These are phyloP conservation scores for Diuraphis noxia DNA, from an alignment of 1,140 invertebrate species.

Conservation along the genomic window DNA sequence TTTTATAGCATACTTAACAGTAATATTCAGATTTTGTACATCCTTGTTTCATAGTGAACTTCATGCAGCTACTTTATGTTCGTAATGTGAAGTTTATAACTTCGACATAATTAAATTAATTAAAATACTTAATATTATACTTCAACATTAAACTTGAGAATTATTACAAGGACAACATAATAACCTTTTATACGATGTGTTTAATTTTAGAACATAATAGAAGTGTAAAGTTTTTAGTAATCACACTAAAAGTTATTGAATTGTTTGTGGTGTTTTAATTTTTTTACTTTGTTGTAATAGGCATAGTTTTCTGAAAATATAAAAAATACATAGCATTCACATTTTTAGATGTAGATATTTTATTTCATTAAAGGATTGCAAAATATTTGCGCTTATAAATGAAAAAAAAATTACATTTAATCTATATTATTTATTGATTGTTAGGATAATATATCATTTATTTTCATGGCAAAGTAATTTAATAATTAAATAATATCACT, in stretches of 20 bases:
- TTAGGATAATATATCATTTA: not conserved
- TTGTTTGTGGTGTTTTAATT: not conserved
- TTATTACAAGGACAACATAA: not conserved
- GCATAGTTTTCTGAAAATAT: not conserved
- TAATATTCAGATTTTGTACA: not conserved
- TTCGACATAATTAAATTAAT: conserved; percentile 5
- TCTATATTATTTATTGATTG: not conserved
- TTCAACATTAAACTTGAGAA: not conserved
- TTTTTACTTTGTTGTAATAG: not conserved
- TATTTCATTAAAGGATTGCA: not conserved
- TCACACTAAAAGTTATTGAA: too few relatives aligned
- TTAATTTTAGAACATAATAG: not conserved
- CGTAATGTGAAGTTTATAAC: not conserved
- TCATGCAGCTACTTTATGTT: not conserved
- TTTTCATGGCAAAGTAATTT: not conserved
- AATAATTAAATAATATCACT: not conserved
- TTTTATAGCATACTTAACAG: not conserved
- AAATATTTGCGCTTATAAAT: not conserved
- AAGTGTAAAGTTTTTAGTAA: not conserved
- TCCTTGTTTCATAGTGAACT: not conserved
- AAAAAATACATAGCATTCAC: not conserved
- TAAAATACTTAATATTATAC: not conserved
- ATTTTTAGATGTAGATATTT: not conserved
- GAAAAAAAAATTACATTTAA: not conserved
- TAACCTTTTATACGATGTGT: not conserved